phyloP scores from a whole-genome alignment of 1,140 invertebrate genomes.

The Drosophila obscura region DNA sequence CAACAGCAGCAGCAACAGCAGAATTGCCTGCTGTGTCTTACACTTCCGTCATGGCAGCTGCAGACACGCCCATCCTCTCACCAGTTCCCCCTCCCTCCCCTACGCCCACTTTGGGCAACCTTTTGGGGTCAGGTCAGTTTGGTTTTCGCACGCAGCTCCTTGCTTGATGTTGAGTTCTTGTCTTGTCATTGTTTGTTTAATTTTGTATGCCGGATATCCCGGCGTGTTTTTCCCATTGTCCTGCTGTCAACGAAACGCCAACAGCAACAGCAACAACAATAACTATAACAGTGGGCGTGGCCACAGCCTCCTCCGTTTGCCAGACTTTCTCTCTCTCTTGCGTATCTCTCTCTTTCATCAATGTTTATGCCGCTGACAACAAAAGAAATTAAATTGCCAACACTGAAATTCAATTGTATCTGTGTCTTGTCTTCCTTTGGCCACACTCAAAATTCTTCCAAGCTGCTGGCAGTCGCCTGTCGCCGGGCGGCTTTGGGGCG shows the following conservation, averaged over 20 bases:
- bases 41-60: slow-evolving; percentile 65
- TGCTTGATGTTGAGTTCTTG: slow-evolving; percentile 60
- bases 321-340: neutral
- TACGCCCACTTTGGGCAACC: slow-evolving; percentile 21
- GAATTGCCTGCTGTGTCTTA: slow-evolving; percentile 63
- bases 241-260: slow-evolving; percentile 74
- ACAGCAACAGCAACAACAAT: slow-evolving; percentile 52
- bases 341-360: slow-evolving; percentile 34
- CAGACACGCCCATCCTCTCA: slow-evolving; percentile 38
- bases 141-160: slow-evolving; percentile 54
- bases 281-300: slow-evolving; percentile 51
- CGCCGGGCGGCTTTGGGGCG: slow-evolving; percentile 9
- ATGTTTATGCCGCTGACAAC: slow-evolving; percentile 79
- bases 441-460: slow-evolving; percentile 61
- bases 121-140: slow-evolving; percentile 71
- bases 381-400: slow-evolving; percentile 81
- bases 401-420: slow-evolving; percentile 80
- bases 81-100: neutral
- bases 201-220: slow-evolving; percentile 76
- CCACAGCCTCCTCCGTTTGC: neutral
- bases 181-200: slow-evolving; percentile 79
- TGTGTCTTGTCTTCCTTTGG: slow-evolving; percentile 20
- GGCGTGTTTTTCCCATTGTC: slow-evolving; percentile 72
- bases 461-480: slow-evolving; percentile 6
- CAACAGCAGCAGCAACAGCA: neutral